A percentile compares a stretch with the other conserved stretches of the same genome.
These are phyloP conservation scores for Rhabdophis nuchalis DNA, from an alignment of 2,797 vertebrate species.

Conservation along the genomic window DNA sequence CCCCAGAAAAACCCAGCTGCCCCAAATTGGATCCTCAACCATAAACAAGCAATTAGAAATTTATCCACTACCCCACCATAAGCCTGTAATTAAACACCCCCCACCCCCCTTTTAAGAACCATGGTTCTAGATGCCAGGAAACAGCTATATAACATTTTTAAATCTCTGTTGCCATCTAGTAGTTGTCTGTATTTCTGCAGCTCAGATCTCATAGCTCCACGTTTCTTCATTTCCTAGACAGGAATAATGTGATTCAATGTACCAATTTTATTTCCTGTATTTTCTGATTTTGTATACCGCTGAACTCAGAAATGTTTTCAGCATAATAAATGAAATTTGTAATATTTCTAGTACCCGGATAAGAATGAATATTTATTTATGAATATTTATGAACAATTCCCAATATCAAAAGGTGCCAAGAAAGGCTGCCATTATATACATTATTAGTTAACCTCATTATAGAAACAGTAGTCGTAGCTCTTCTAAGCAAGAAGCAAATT, in stretches of 20 bases:
- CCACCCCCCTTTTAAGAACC: not conserved
- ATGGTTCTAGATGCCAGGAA: not conserved
- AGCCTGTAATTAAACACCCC: not conserved
- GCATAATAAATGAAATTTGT: not conserved
- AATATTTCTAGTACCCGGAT: not conserved
- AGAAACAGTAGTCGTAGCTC: not conserved
- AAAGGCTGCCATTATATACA: not conserved
- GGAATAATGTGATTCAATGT: not conserved
- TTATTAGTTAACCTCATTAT: not conserved
- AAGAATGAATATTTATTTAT: not conserved
- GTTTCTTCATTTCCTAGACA: not conserved
- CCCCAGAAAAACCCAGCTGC: not conserved
- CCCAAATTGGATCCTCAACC: not conserved
- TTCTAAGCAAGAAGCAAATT: not conserved
- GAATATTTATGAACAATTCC: not conserved
- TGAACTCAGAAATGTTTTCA: not conserved
- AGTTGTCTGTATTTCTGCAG: not conserved
- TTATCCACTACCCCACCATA: not conserved
- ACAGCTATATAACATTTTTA: not conserved
- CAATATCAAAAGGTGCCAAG: not conserved
- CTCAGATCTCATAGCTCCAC: not conserved
- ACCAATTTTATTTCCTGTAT: not conserved
- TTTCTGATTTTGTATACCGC: not conserved
- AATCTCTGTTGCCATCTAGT: not conserved
- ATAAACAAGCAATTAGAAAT: not conserved